These are phyloP conservation scores for Serripes groenlandicus DNA, from an alignment of 2,888 invertebrate genomes.

Conservation along the genomic window DNA sequence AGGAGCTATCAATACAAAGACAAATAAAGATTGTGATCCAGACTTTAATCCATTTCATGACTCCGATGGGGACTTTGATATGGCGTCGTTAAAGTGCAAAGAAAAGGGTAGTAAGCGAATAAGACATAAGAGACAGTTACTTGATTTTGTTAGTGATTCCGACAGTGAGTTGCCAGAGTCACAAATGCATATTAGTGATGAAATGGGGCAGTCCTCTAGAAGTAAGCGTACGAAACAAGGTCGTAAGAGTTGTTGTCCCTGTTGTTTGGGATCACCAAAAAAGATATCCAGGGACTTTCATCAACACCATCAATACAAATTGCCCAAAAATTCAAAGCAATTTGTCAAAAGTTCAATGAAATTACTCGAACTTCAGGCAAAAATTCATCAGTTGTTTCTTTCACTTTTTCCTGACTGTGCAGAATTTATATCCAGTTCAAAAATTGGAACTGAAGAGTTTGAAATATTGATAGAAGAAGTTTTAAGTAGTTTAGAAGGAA, in stretches of 20 bases:
- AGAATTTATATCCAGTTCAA: slow-evolving; percentile 54
- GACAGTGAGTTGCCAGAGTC: background rate
- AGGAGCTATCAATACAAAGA: slow-evolving; percentile 18
- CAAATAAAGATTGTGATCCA: slow-evolving; percentile 36
- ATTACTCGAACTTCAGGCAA: slow-evolving; percentile 61
- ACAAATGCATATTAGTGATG: background rate
- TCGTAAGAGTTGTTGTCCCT: slow-evolving; percentile 57
- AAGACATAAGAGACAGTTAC: background rate
- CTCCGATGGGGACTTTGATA: slow-evolving; percentile 55
- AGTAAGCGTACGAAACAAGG: slow-evolving; percentile 49
- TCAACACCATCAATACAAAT: slow-evolving; percentile 35
- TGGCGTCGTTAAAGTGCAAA: background rate
- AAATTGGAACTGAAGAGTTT: slow-evolving; percentile 64
- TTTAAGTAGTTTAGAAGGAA: slow-evolving; percentile 37
- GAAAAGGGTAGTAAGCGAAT: background rate
- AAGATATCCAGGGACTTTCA: slow-evolving; percentile 2
- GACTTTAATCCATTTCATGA: slow-evolving; percentile 47
- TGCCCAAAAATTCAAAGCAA: slow-evolving; percentile 57
- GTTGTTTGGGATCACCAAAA: slow-evolving; percentile 48
- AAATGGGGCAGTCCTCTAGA: slow-evolving; percentile 28
- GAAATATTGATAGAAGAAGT: slow-evolving; percentile 66
- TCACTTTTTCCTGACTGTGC: slow-evolving; percentile 68
- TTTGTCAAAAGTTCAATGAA: slow-evolving; percentile 57
- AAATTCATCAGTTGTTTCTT: slow-evolving; percentile 63
- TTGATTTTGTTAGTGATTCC: background rate